Evolutionary conservation across 1,140 invertebrate species (phyloP), one percentile per base, ranked within the genome.

Genomic region (Drosophila novamexicana): DNA sequence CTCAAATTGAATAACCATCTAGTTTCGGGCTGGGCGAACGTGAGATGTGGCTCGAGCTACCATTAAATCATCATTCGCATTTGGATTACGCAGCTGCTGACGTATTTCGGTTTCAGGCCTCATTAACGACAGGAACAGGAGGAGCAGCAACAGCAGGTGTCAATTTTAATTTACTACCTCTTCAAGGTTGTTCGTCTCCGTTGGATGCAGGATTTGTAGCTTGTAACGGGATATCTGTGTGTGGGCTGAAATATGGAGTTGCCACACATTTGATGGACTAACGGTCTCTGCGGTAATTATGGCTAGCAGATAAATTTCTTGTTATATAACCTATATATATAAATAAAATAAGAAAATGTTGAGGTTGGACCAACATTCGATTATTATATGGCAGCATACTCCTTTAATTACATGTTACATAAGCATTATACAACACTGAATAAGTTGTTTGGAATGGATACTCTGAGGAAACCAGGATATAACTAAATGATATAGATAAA

Each of bases 151-250:
- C 82, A 86, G 85, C 83, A 86, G 83, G 82, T 86, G 82, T 86
- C 82, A 88, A 82, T 88, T 82, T 88, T 88, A 88, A 86, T 86
- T 86, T 86, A 88, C 59, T 76, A 62, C 79, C 56, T 62, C 18
- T 53, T 44, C 53, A 45, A 70, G 74, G 42, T 69, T 78, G 70
- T 84, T 78, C 76, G 61, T n/a, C 63, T 56, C 39, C 47, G 78
- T 63, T 81, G 75, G 79, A 62, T 72, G 71, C 71, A 64, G 79
- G 72, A 44, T 52, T 47, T 42, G 22, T 34, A 18, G 32, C 16
- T 22, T 10, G n/a, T 12, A 59, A 34, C 14, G 5, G 32, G 32
- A 45, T 34, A 34, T 42, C 40, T 22, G 3, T 18, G n/a, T 18
- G 42, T 47, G 32, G 42, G 42, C 37, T 40, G 22, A 32, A 14